Evolutionary conservation across 2,888 invertebrate species (phyloP), one percentile per base, ranked within the genome.

Genomic region (Erpobdella octoculata): DNA sequence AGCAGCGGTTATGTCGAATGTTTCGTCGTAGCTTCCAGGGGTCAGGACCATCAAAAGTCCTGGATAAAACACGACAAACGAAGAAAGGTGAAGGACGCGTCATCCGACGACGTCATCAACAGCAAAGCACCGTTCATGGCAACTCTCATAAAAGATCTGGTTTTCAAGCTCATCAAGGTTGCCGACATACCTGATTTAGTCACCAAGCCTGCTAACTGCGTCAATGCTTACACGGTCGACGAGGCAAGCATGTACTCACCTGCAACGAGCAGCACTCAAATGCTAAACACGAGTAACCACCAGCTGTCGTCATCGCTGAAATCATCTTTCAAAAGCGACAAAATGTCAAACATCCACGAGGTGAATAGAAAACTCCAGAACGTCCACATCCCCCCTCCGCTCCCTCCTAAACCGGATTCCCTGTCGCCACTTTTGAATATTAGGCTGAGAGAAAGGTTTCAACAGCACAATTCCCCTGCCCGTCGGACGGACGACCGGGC

Each of bases 371-470:
- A 48, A 64, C n/a, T 36, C 25, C 53, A 36, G 66, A 41, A 46
- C 21, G 9, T 35, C n/a, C 61, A 59, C 66, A 67, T 41, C 33
- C 76, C 77, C 9, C 77, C 76, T 8, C 76, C 77, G 12, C 70
- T 77, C 12, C 77, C 77, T 21, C 77, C 77, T 3, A 77, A 77
- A 67, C 76, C 76, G 1, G 74, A 69, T 12, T 67, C 74, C 58
- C 73, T 77, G 3, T 74, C 76, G 8, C 72, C 73, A 5, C 67
- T 74, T 5, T n/a, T n/a, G n/a, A n/a, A n/a, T n/a, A n/a, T n/a
- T n/a, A n/a, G n/a, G n/a, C n/a, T n/a, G n/a, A n/a, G n/a, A n/a
- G n/a, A n/a, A n/a, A n/a, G n/a, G n/a, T n/a, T n/a, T n/a, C n/a
- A n/a, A n/a, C n/a, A n/a, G n/a, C n/a, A n/a, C n/a, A n/a, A n/a